Percentiles rank a stretch among this genome's conserved stretches.
phyloP scores from a whole-genome alignment of 2,113 vertebrate species.

The Paratilapia polleni region DNA sequence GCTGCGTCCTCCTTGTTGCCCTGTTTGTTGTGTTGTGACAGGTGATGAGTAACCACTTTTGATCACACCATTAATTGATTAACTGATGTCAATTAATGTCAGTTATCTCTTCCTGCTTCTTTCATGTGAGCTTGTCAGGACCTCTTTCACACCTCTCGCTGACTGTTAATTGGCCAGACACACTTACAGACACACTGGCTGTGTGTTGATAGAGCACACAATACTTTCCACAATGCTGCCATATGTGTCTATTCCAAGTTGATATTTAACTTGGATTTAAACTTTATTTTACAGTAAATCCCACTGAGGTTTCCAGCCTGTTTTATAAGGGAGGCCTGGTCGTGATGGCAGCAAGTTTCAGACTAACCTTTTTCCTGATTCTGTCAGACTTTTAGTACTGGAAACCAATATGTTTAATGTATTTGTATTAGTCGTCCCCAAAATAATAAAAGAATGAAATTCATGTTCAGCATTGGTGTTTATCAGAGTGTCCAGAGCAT shows the following conservation, averaged over 20 bases:
- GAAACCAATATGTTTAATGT: no score
- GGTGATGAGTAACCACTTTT: not conserved
- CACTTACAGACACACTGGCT: not conserved
- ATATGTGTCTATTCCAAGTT: no score
- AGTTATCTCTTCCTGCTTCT: not conserved
- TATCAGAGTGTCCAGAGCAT: no score
- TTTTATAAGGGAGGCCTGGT: not conserved
- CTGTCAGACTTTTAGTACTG: not conserved
- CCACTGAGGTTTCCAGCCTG: not conserved
- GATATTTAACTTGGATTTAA: no score
- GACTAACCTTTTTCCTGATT: not conserved
- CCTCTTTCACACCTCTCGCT: not conserved
- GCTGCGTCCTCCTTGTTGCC: not conserved
- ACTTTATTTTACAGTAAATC: no score
- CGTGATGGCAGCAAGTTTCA: not conserved
- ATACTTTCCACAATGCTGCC: not conserved
- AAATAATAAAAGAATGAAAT: no score
- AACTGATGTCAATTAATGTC: constrained; percentile 9
- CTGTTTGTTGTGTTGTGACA: not conserved
- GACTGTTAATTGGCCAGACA: not conserved
- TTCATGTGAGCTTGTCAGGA: not conserved
- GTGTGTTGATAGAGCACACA: not conserved
- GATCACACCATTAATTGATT: not conserved
- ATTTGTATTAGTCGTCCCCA: no score
- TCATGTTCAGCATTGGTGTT: no score